Evolutionary conservation across 2,797 vertebrate species (phyloP).

Genomic region (Liparis tanakae): DNA sequence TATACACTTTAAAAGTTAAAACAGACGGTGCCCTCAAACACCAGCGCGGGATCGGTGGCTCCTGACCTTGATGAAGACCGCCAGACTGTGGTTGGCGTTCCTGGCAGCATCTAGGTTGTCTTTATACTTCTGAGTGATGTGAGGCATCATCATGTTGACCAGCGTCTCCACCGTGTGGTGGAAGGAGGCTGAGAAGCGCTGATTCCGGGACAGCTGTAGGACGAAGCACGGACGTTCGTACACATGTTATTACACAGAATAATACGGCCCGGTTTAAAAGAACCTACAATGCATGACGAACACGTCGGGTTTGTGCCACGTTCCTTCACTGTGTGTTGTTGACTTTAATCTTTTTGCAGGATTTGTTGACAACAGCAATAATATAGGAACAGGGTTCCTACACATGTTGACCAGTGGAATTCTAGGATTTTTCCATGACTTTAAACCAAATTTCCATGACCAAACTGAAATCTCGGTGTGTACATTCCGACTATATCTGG

Average conservation of each 20-base stretch:
- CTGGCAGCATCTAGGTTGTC: conserved; percentile 96
- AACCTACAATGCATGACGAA: not conserved
- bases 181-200: conserved; percentile 95
- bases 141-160: conserved; percentile 97
- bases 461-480: too few species aligned
- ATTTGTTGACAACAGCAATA: conserved; percentile 7
- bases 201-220: conserved; percentile 91
- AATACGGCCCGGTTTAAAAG: not conserved
- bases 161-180: conserved; percentile 96
- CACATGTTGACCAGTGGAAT: too few species aligned
- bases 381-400: too few species aligned
- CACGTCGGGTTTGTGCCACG: not conserved
- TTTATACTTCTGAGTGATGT: conserved; percentile 98
- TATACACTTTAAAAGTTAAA: not conserved
- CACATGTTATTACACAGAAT: not conserved
- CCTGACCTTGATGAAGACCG: conserved; percentile 95
- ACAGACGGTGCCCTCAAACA: not conserved
- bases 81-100: conserved; percentile 97
- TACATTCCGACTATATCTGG: too few species aligned
- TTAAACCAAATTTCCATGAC: too few species aligned
- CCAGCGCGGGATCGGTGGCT: not conserved
- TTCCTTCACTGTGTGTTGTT: not conserved
- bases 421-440: too few species aligned
- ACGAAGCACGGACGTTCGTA: not conserved
- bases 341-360: not conserved